Evolutionary conservation across 2,113 vertebrate species (phyloP).

Genomic region (Leuciscus idus): DNA sequence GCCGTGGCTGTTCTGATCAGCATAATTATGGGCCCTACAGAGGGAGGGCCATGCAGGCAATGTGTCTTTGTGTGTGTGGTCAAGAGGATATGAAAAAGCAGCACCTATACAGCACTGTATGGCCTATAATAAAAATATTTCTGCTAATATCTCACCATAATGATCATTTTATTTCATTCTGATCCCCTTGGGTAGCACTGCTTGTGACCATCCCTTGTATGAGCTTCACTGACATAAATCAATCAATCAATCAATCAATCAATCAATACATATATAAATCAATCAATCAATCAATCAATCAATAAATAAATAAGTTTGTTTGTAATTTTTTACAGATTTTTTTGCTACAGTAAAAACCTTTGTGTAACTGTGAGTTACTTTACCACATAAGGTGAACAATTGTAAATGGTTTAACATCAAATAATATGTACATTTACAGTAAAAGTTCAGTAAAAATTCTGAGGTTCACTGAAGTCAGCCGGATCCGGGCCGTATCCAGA

Average conservation of each 20-base stretch:
- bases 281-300: rapidly evolving
- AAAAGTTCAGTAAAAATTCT: too few relatives aligned
- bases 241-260: too few relatives aligned
- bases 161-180: not conserved
- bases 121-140: not conserved
- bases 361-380: too few relatives aligned
- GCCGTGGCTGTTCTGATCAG: constrained; percentile 75
- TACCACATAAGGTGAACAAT: too few relatives aligned
- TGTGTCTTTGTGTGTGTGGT: constrained; percentile 68
- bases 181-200: not conserved
- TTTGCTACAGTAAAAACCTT: not conserved
- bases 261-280: too few relatives aligned
- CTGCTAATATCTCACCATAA: constrained; percentile 20
- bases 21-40: constrained; percentile 64
- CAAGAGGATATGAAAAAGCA: constrained; percentile 33
- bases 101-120: constrained; percentile 6
- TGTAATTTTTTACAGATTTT: not conserved
- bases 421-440: too few relatives aligned
- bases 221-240: too few relatives aligned
- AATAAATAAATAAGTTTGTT: not conserved
- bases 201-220: not conserved
- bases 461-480: too few relatives aligned
- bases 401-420: too few relatives aligned
- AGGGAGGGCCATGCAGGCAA: constrained; percentile 38
- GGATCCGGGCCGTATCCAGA: too few relatives aligned